These are phyloP conservation scores for Heliconius nattereri DNA, from an alignment of 1,140 invertebrate species.

Conservation along the genomic window DNA sequence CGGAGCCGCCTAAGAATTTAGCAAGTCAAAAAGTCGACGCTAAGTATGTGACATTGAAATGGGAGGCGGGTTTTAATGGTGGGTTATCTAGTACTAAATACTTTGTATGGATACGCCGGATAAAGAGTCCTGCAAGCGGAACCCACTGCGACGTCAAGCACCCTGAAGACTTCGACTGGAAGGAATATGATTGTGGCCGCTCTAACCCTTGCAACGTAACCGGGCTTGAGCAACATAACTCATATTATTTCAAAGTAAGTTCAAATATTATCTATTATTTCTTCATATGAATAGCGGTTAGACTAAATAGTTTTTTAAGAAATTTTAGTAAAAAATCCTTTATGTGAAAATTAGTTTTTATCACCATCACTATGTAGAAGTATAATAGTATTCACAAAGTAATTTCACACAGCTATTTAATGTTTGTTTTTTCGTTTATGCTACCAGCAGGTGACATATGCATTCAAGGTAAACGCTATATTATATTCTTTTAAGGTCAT, in stretches of 20 bases:
- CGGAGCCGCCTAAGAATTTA: slow-evolving; percentile 89
- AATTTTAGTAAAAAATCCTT: neutral
- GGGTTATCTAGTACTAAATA: slow-evolving; percentile 92
- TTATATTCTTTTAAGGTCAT: slow-evolving; percentile 16
- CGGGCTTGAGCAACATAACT: slow-evolving; percentile 90
- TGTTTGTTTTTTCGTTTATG: slow-evolving; percentile 65
- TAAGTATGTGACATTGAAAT: slow-evolving; percentile 88
- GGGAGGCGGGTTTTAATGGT: slow-evolving; percentile 95
- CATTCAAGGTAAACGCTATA: slow-evolving; percentile 71
- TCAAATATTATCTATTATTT: neutral
- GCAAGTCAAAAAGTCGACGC: slow-evolving; percentile 86
- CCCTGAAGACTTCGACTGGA: slow-evolving; percentile 85
- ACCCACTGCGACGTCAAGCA: slow-evolving; percentile 82
- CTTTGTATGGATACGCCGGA: slow-evolving; percentile 88
- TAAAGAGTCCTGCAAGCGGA: slow-evolving; percentile 75
- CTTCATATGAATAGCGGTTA: neutral
- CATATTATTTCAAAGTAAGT: slow-evolving; percentile 88
- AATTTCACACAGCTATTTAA: slow-evolving; percentile 5
- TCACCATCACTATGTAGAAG: neutral
- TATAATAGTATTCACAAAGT: neutral
- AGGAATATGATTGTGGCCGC: slow-evolving; percentile 90
- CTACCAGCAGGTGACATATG: slow-evolving; percentile 80
- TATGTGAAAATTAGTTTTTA: neutral
- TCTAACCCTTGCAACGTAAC: slow-evolving; percentile 94
- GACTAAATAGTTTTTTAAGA: neutral